phyloP scores from a whole-genome alignment of 30 jellyfish, hydroid and myxozoan genomes.

The Rhopilema esculentum region DNA sequence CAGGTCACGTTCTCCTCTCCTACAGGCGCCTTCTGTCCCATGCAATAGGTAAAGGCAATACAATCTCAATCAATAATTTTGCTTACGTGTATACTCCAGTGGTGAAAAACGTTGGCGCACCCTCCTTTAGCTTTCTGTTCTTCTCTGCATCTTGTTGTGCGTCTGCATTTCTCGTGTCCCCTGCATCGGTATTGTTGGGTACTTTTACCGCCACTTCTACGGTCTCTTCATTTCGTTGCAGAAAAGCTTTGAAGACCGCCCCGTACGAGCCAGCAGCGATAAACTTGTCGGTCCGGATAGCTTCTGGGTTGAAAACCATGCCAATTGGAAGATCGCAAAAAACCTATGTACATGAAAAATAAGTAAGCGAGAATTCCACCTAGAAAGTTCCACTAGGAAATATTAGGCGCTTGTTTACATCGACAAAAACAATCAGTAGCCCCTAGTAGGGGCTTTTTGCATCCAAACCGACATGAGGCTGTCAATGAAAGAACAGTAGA shows the following conservation, averaged over 20 bases:
- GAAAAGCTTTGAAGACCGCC: constrained; percentile 77
- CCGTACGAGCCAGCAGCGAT: constrained; percentile 97
- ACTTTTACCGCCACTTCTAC: constrained; percentile 72
- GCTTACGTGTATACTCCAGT: constrained; percentile 72
- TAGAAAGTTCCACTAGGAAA: too few relatives aligned
- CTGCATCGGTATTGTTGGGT: constrained; percentile 76
- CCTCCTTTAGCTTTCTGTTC: constrained; percentile 52
- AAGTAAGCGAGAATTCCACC: background rate
- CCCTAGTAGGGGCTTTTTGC: too few relatives aligned
- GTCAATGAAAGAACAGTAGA: too few relatives aligned
- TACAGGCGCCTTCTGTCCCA: too few relatives aligned
- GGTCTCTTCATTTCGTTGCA: constrained; percentile 24
- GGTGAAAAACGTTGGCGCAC: constrained; percentile 37
- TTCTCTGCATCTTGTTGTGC: constrained; percentile 67
- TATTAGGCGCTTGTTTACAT: too few relatives aligned
- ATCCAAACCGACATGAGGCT: too few relatives aligned
- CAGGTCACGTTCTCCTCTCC: too few relatives aligned
- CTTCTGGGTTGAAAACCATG: constrained; percentile 53
- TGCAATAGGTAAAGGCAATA: too few relatives aligned
- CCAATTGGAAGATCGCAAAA: constrained; percentile 78
- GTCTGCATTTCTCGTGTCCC: constrained; percentile 30
- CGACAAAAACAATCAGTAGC: too few relatives aligned
- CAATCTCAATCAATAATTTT: background rate
- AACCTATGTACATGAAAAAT: constrained; percentile 33
- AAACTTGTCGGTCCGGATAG: constrained; percentile 53